Conservation (phyloP, 2,797 vertebrate genomes). For the Takifugu rubripes region DNA sequence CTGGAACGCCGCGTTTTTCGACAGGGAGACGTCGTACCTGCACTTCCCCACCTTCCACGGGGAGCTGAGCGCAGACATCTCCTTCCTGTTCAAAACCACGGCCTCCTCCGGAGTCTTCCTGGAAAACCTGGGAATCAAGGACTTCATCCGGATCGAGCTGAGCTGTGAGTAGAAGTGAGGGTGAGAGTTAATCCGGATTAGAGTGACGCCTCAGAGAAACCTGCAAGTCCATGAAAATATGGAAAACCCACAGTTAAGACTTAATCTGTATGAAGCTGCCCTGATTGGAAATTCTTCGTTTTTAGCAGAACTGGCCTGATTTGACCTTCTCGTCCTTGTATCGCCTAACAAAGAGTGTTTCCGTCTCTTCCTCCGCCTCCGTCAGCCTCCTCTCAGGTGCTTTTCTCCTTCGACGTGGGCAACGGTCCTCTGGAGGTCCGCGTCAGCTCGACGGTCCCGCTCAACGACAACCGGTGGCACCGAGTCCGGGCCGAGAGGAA, state of each 20-base stretch:
- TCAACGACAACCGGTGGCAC: slow-evolving; percentile 94
- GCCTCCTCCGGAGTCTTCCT: slow-evolving; percentile 84
- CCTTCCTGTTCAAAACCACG: slow-evolving; percentile 90
- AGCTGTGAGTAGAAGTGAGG: slow-evolving; percentile 78
- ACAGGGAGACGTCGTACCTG: slow-evolving; percentile 87
- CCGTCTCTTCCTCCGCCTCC: too few relatives aligned
- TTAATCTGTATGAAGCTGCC: slow-evolving; percentile 4
- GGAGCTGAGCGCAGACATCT: slow-evolving; percentile 86
- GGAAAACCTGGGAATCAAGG: slow-evolving; percentile 88
- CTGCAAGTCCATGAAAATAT: slow-evolving; percentile 25
- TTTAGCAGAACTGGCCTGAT: neutral
- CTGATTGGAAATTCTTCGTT: slow-evolving; percentile 4
- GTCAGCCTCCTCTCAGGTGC: slow-evolving; percentile 82
- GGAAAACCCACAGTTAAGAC: slow-evolving; percentile 18
- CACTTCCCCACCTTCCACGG: slow-evolving; percentile 87
- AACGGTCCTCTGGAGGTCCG: slow-evolving; percentile 81
- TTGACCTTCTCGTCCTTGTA: too few relatives aligned
- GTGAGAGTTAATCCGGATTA: slow-evolving; percentile 33
- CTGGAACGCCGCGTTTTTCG: slow-evolving; percentile 92
- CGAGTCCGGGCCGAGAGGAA: slow-evolving; percentile 83
- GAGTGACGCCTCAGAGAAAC: slow-evolving; percentile 22
- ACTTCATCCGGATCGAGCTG: slow-evolving; percentile 87
- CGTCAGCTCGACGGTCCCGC: slow-evolving; percentile 68
- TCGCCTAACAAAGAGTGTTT: too few relatives aligned
- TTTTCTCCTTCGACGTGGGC: slow-evolving; percentile 87